Evolutionary conservation across 2,113 vertebrate species (phyloP).

Genomic region (Orcinus orca): DNA sequence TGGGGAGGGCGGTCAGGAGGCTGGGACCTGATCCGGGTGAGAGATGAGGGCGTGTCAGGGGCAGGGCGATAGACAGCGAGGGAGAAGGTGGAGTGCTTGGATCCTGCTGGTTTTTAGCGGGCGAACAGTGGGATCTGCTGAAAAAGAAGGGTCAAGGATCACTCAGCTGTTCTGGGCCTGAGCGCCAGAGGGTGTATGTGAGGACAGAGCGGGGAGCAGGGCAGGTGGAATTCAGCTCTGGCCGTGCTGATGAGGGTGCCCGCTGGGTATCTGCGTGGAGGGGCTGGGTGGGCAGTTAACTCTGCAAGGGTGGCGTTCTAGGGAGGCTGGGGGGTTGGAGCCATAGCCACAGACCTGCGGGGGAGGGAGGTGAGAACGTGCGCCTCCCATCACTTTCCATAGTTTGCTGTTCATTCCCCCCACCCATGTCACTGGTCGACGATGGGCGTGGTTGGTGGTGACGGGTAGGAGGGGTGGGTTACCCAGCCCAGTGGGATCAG

Average conservation of each 20-base stretch:
- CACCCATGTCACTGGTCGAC: neutral
- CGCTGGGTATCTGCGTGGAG: neutral
- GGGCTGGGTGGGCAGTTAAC: neutral
- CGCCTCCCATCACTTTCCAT: neutral
- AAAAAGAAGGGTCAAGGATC: neutral
- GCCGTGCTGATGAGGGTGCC: neutral
- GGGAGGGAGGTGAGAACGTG: neutral
- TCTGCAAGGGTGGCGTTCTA: neutral
- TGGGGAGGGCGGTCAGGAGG: neutral
- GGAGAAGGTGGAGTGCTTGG: too few species aligned
- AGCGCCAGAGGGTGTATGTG: neutral
- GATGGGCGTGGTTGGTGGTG: neutral
- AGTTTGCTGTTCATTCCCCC: neutral
- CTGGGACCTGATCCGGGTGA: neutral
- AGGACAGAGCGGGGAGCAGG: neutral
- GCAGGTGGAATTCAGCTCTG: neutral
- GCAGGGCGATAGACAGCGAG: neutral
- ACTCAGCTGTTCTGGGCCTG: neutral
- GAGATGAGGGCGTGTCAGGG: neutral
- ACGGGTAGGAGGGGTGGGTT: neutral
- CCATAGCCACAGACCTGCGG: rapidly evolving
- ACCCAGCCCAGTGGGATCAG: neutral
- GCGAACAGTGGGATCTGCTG: neutral
- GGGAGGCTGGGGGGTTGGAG: neutral
- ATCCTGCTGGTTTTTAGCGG: neutral